Conservation (phyloP, 1,140 invertebrate genomes). For the Ips nitidus region DNA sequence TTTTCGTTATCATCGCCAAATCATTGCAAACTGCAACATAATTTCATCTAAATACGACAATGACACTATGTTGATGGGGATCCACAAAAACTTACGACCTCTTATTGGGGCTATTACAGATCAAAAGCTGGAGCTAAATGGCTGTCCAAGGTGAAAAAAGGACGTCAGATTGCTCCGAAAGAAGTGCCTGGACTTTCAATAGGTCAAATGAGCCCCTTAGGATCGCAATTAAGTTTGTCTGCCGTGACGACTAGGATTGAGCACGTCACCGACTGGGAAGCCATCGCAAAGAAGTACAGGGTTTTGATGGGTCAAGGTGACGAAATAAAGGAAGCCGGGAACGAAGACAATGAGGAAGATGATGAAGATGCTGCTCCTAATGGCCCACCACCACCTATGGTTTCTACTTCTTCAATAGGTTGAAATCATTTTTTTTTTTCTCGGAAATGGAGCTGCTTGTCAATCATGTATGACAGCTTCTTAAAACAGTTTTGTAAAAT, state of each 20-base stretch:
- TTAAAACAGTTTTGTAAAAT: not conserved
- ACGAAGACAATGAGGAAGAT: conserved; percentile 56
- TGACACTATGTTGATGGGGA: no score
- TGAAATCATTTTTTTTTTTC: not conserved
- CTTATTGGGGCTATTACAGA: conserved; percentile 1
- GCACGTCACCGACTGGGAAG: conserved; percentile 88
- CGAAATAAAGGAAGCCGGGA: conserved; percentile 58
- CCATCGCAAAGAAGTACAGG: conserved; percentile 86
- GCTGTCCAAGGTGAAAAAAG: conserved; percentile 81
- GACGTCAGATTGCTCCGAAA: conserved; percentile 72
- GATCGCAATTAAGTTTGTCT: conserved; percentile 78
- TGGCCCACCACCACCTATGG: conserved; percentile 37
- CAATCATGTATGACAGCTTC: no score
- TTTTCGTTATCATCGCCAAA: no score
- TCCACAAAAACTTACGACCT: no score
- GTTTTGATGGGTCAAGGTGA: conserved; percentile 71
- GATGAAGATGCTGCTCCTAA: conserved; percentile 50
- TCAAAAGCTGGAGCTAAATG: conserved; percentile 83
- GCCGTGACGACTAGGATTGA: conserved; percentile 72
- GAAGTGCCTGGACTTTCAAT: conserved; percentile 76
- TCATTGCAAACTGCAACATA: no score
- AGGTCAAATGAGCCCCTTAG: conserved; percentile 76
- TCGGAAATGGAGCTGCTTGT: no score
- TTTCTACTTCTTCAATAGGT: conserved; percentile 29
- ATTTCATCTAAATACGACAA: no score